Percentiles rank a stretch among this genome's conserved stretches.
phyloP scores from a whole-genome alignment of 2,797 vertebrate genomes.

The Pseudotriccus pelzelni region DNA sequence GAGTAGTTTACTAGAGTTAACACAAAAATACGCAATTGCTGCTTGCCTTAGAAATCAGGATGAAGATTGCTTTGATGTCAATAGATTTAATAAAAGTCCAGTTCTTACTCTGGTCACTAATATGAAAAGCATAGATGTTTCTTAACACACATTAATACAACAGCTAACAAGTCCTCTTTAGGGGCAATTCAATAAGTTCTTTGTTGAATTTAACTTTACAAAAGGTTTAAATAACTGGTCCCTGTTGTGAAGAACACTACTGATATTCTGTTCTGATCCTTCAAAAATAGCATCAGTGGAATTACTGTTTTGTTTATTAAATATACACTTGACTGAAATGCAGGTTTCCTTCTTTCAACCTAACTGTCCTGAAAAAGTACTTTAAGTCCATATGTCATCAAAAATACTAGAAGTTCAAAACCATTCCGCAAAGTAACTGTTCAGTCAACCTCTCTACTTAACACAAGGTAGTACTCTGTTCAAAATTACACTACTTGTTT shows the following conservation, averaged over 20 bases:
- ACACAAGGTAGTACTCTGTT: not conserved
- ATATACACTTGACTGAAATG: not conserved
- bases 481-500: not conserved
- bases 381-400: not conserved
- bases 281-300: not conserved
- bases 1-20: not conserved
- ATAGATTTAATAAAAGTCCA: not conserved
- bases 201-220: not conserved
- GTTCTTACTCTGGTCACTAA: not conserved
- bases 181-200: not conserved
- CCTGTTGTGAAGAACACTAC: not conserved
- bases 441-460: not conserved
- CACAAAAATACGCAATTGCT: not conserved
- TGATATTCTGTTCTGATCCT: not conserved
- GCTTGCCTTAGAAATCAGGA: not conserved
- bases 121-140: not conserved
- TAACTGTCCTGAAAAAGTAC: not conserved
- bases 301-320: not conserved
- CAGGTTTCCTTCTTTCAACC: not conserved
- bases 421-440: not conserved
- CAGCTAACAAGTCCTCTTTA: not conserved
- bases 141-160: not conserved
- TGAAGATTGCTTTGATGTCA: not conserved
- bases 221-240: not conserved
- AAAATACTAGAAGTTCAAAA: not conserved